A percentile compares a stretch with the other conserved stretches of the same genome.
Evolutionary conservation across 2,797 vertebrate genomes (phyloP).

Genomic region (Lindbergichthys nudifrons): DNA sequence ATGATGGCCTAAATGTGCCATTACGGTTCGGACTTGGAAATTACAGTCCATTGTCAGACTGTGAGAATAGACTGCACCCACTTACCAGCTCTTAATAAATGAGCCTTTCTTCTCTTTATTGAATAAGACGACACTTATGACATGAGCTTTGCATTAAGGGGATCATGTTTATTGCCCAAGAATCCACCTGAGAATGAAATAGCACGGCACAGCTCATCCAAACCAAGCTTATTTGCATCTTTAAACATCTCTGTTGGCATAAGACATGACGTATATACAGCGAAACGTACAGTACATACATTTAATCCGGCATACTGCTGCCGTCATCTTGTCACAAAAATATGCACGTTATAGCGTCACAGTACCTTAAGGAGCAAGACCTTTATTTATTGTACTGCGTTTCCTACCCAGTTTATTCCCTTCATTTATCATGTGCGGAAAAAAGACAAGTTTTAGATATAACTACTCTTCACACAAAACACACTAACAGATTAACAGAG

Average conservation of each 20-base stretch:
- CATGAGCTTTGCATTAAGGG: slow-evolving; percentile 88
- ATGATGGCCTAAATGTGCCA: slow-evolving; percentile 64
- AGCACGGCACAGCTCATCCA: slow-evolving; percentile 93
- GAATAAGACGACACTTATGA: slow-evolving; percentile 68
- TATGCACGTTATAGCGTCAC: slow-evolving; percentile 93
- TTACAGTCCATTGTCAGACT: slow-evolving; percentile 58
- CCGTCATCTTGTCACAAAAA: slow-evolving; percentile 91
- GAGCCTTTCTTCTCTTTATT: slow-evolving; percentile 19
- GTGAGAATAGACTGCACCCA: slow-evolving; percentile 31
- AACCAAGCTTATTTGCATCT: slow-evolving; percentile 92
- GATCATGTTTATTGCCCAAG: slow-evolving; percentile 99
- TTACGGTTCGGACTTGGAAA: slow-evolving; percentile 57
- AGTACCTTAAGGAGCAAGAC: slow-evolving; percentile 73
- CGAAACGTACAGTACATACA: slow-evolving; percentile 95
- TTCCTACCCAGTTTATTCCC: slow-evolving; percentile 54
- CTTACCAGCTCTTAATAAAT: slow-evolving; percentile 53
- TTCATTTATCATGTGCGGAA: slow-evolving; percentile 64
- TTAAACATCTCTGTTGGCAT: slow-evolving; percentile 93
- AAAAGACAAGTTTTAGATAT: slow-evolving; percentile 62
- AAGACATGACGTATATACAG: slow-evolving; percentile 86
- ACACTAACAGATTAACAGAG: slow-evolving; percentile 71
- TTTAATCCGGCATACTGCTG: slow-evolving; percentile 90
- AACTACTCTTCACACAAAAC: slow-evolving; percentile 74
- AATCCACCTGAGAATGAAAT: slow-evolving; percentile 97
- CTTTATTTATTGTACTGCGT: slow-evolving; percentile 35